Evolutionary conservation across 1,140 invertebrate species (phyloP), one percentile per base, ranked within the genome.

Genomic region (Oscheius sp.): DNA sequence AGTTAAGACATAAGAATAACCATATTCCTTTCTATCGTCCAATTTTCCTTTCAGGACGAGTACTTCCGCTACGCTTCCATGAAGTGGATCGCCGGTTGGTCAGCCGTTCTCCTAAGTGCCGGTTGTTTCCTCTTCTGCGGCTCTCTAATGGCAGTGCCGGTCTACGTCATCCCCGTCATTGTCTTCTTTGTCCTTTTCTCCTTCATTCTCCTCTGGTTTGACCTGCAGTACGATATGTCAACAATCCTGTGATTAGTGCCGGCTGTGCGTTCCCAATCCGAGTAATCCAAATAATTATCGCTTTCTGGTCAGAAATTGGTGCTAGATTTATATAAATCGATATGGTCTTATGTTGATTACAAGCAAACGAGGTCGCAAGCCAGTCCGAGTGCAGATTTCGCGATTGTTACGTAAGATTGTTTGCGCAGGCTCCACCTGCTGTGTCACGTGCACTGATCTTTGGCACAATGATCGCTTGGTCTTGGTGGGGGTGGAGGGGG

Each of bases 181-280:
- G 3, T 82, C 1, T 81, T 81, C 49, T 72, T 82, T 15, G 52
- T 79, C 26, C 28, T 77, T 31, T 80, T 82, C 70, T 74, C 75
- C 20, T 74, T 82, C 55, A 74, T 82, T 36, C 59, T 81, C 15
- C 49, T 81, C 31, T 81, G 80, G 79, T 81, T 81, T 58, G 80
- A 81, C 64, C 45, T 81, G 52, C 78, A 81, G 72, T 81, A 82
- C 63, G 78, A 82, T 62, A 81, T 81, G 80, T 65, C 68, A 4
- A 81, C 49, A 4, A 55, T 55, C 10, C n/a, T 42, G 38, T 42
- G n/a, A n/a, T 42, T 42, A n/a, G n/a, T n/a, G n/a, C n/a, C n/a
- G n/a, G n/a, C n/a, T n/a, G n/a, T n/a, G n/a, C n/a, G n/a, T n/a
- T n/a, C n/a, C n/a, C n/a, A n/a, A n/a, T n/a, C n/a, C n/a, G n/a